These are phyloP conservation scores for Drosophila fulvimacula DNA, from an alignment of 2,888 invertebrate species.

Conservation along the genomic window DNA sequence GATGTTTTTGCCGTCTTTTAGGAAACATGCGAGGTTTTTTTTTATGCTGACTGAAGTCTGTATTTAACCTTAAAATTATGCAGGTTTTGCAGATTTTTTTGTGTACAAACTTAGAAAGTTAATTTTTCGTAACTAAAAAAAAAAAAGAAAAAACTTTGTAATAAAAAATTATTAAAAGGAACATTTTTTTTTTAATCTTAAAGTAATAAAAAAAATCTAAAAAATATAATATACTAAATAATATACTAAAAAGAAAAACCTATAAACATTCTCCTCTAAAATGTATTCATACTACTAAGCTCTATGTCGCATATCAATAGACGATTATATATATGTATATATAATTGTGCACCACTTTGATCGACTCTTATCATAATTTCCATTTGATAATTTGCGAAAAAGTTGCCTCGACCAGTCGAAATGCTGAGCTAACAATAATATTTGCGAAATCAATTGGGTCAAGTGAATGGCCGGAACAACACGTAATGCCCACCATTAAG, in stretches of 20 bases:
- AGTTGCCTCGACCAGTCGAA: background rate
- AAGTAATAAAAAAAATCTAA: too few relatives aligned
- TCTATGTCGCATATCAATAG: background rate
- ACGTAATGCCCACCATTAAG: conserved; percentile 53
- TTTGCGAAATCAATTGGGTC: conserved; percentile 75
- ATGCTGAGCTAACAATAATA: conserved; percentile 51
- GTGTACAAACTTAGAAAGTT: too few relatives aligned
- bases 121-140: too few relatives aligned
- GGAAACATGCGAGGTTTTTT: background rate
- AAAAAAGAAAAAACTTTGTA: too few relatives aligned
- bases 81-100: too few relatives aligned
- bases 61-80: background rate
- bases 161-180: too few relatives aligned
- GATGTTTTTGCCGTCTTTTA: background rate
- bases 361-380: background rate
- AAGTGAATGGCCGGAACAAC: conserved; percentile 54
- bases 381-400: conserved; percentile 4
- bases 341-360: background rate
- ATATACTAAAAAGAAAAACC: too few relatives aligned
- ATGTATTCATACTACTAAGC: background rate
- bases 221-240: too few relatives aligned
- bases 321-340: background rate
- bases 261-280: background rate
- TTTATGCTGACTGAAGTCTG: background rate
- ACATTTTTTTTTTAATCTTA: too few relatives aligned